phyloP scores from a whole-genome alignment of 2,888 invertebrate species.

The Criorhina ranunculi region DNA sequence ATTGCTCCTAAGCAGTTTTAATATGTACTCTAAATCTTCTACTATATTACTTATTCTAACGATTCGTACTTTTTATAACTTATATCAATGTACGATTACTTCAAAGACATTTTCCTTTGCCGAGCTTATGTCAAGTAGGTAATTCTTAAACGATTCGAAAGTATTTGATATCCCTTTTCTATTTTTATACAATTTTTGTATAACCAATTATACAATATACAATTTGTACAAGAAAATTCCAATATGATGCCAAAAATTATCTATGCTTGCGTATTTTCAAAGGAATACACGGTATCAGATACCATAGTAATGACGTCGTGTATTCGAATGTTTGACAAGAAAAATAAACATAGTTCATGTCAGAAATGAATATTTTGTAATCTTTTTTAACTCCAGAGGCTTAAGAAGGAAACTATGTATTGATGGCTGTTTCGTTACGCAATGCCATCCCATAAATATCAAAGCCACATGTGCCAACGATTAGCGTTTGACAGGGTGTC shows the following conservation, averaged over 20 bases:
- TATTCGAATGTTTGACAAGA: neutral
- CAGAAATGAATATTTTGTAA: neutral
- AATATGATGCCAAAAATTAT: constrained; percentile 16
- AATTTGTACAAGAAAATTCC: neutral
- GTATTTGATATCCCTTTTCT: neutral
- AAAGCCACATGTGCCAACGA: constrained; percentile 35
- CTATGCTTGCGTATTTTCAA: neutral
- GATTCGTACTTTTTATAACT: no score
- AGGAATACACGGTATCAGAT: neutral
- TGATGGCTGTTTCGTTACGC: constrained; percentile 4
- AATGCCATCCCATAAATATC: constrained; percentile 29
- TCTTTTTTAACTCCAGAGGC: constrained; percentile 15
- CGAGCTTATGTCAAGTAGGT: constrained; percentile 39
- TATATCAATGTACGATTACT: neutral
- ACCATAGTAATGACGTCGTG: constrained; percentile 10
- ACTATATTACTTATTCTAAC: no score
- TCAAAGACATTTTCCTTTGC: constrained; percentile 11
- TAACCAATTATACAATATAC: constrained; percentile 23
- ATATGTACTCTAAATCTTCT: no score
- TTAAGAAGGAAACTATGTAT: neutral
- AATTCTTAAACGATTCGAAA: neutral
- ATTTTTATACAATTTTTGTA: neutral
- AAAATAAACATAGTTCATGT: constrained; percentile 18
- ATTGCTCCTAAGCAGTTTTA: no score
- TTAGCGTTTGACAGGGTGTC: constrained; percentile 12